Base-by-base conservation (phyloP, 1,140 invertebrate genomes). In the Agraylea sexmaculata region DNA sequence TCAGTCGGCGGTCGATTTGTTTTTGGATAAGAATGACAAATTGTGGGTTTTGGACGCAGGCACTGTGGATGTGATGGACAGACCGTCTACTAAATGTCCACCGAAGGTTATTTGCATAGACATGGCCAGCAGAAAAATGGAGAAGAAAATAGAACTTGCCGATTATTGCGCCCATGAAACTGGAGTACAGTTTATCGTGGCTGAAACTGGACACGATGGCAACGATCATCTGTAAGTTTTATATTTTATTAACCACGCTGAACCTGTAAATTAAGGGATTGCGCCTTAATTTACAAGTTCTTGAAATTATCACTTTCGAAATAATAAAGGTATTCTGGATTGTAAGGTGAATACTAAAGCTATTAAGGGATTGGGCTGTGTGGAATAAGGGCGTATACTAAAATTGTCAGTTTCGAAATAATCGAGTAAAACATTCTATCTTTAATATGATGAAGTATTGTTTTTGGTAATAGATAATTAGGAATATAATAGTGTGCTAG, bases 1-100 rank as follows among this genome's bases (percentile, higher is more conserved):
- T 2, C 71, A 75, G 33, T 74, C 69, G 10, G 73, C 68, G 0
- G 73, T 77, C 0, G 75, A 77, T 47, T 51, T 76, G 8, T 70
- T 67, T 35, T 51, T 76, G 4, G 74, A 76, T 54, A 55, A 53
- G 17, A 62, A 62, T 21, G 54, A 62, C 17, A 53, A 62, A 15
- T 23, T 43, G 12, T 47, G 46, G 46, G 42, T 47, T 4, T 29
- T 47, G 1, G 46, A 47, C 33, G 37, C 40, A 2, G 45, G 45
- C 10, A 30, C 37, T 4, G 23, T 47, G 10, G 21, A 36, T 23
- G 30, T n/a, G 19, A 15, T 40, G 15, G 39, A 29, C n/a, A n/a
- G n/a, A n/a, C 37, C 42, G 5, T 34, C 20, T 11, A 33, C 11
- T 15, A 43, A 43, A 41, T 47, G 46, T 30, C 19, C 31, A 7